A percentile compares a stretch with the other conserved stretches of the same genome.
These are phyloP conservation scores for Eufriesea mexicana DNA, from an alignment of 1,140 invertebrate genomes.

Conservation along the genomic window DNA sequence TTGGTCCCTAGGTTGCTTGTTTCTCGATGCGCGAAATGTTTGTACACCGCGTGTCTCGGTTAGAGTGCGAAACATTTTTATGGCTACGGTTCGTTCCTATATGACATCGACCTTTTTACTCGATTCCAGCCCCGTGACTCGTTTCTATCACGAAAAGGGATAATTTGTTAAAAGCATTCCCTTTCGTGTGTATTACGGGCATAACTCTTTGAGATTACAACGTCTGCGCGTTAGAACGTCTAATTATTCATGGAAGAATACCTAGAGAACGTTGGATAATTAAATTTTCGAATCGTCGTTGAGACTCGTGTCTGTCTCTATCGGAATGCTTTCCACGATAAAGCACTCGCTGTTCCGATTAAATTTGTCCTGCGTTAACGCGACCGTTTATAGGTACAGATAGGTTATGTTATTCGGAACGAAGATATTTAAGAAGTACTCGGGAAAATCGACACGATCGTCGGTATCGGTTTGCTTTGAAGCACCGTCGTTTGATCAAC, in stretches of 20 bases:
- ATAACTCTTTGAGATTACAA: neutral
- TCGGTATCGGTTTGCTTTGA: neutral
- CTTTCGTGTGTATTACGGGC: no score
- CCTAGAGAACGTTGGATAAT: no score
- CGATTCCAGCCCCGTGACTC: neutral
- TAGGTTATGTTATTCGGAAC: no score
- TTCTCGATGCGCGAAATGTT: constrained; percentile 7
- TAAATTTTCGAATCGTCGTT: neutral
- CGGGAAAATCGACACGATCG: neutral
- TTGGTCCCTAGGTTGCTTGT: neutral
- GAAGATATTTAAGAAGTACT: neutral
- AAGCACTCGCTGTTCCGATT: neutral
- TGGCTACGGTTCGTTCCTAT: neutral
- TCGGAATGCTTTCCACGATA: neutral
- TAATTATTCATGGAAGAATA: neutral
- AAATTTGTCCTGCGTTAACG: neutral
- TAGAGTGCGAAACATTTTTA: constrained; percentile 19
- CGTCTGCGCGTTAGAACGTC: no score
- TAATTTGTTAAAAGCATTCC: constrained; percentile 8
- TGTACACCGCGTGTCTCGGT: constrained; percentile 4
- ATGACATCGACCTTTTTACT: neutral
- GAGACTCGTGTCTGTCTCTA: neutral
- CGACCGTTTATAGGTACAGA: neutral
- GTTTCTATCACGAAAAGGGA: neutral
- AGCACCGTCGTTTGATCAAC: no score